Percentiles rank a stretch among this genome's conserved stretches.
Conservation (phyloP, 2,888 invertebrate genomes). For the Chloroclysta siterata region DNA sequence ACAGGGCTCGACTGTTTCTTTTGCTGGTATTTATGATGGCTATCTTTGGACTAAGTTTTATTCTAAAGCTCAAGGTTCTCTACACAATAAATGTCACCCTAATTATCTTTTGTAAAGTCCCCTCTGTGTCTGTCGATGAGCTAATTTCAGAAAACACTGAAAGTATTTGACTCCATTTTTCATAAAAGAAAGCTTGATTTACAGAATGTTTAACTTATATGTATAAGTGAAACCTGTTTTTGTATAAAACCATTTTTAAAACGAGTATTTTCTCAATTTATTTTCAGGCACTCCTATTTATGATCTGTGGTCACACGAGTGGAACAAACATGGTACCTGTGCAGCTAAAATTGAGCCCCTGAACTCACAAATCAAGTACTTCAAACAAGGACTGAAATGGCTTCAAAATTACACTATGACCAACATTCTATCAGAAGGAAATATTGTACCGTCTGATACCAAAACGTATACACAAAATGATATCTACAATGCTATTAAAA, state of each 20-base stretch:
- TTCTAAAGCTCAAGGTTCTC: no score
- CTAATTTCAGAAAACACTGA: no score
- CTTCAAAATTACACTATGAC: conserved; percentile 86
- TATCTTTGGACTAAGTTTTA: no score
- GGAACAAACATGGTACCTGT: conserved; percentile 93
- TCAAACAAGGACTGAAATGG: conserved; percentile 86
- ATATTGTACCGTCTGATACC: conserved; percentile 75
- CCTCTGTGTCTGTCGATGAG: no score
- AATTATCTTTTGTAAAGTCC: no score
- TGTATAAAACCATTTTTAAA: no score
- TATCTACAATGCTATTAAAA: conserved; percentile 68
- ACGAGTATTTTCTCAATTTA: not conserved
- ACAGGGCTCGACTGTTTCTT: not conserved
- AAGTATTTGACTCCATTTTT: no score
- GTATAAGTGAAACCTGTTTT: no score
- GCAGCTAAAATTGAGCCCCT: conserved; percentile 84
- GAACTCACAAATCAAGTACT: conserved; percentile 87
- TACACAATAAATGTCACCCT: no score
- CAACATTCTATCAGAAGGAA: conserved; percentile 79
- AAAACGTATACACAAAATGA: conserved; percentile 41
- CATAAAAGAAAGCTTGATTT: no score
- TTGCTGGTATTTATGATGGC: no score
- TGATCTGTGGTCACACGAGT: conserved; percentile 91
- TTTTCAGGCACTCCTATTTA: conserved; percentile 69
- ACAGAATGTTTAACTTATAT: no score